These are phyloP conservation scores for Platysteira castanea DNA, from an alignment of 2,113 vertebrate species.

Conservation along the genomic window DNA sequence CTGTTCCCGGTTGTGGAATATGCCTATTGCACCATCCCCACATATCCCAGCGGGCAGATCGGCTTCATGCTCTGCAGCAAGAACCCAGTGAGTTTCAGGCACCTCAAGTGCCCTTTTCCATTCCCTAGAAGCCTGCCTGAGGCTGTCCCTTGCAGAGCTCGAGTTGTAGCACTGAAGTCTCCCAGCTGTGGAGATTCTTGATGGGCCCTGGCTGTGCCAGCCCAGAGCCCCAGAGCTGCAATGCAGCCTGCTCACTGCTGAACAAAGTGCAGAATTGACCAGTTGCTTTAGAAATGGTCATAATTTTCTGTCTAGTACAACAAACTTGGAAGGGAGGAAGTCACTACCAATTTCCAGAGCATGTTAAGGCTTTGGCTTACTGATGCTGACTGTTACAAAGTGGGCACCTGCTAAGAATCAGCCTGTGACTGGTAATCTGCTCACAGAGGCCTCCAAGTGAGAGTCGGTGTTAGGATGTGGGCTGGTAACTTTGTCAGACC, in stretches of 20 bases:
- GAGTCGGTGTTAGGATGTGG: background rate
- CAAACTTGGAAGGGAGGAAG: background rate
- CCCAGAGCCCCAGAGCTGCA: background rate
- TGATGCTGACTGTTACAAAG: background rate
- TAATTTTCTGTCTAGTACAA: background rate
- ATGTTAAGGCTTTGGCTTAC: background rate
- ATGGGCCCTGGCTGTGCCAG: background rate
- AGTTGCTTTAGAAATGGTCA: background rate
- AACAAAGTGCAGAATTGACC: background rate
- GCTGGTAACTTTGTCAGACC: background rate
- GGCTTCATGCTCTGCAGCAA: conserved; percentile 99
- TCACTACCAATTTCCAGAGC: background rate
- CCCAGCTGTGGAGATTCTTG: background rate
- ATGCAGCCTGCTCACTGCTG: background rate
- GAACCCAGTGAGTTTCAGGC: conserved; percentile 80
- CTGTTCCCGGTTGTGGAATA: conserved; percentile 95
- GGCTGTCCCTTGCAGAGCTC: background rate
- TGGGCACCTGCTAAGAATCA: background rate
- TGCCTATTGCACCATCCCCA: conserved; percentile 95
- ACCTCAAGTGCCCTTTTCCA: background rate
- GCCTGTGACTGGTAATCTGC: background rate
- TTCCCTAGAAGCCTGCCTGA: background rate
- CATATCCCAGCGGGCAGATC: conserved; percentile 96
- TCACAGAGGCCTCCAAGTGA: background rate
- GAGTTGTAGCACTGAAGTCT: background rate